Evolutionary conservation across 2,888 invertebrate genomes (phyloP).

Genomic region (Drosophila flavopinicola): DNA sequence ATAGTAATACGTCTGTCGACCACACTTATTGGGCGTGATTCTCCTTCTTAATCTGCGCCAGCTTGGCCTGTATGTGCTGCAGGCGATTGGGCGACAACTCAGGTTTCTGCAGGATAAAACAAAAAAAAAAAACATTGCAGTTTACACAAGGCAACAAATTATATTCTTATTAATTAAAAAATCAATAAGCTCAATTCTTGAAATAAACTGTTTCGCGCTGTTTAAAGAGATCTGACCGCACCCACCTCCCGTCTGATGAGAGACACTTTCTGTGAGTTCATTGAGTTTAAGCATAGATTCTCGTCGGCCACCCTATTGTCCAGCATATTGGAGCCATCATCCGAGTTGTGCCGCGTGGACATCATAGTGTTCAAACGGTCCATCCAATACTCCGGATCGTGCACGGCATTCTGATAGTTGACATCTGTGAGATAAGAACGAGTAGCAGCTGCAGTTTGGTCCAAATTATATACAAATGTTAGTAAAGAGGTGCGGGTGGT

Average conservation of each 20-base stretch:
- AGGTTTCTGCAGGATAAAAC: conserved; percentile 71
- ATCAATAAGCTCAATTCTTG: background rate
- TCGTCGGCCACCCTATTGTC: conserved; percentile 84
- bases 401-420: conserved; percentile 67
- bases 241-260: conserved; percentile 83
- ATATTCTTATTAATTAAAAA: background rate
- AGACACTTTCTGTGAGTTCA: conserved; percentile 82
- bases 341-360: conserved; percentile 69
- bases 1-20: conserved; percentile 31
- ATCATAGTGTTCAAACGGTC: conserved; percentile 82
- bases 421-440: conserved; percentile 79
- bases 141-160: background rate
- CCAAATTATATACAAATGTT: conserved; percentile 36
- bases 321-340: conserved; percentile 76
- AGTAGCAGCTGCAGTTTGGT: conserved; percentile 65
- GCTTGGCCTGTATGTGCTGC: conserved; percentile 84
- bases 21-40: conserved; percentile 74
- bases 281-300: conserved; percentile 83
- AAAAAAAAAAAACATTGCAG: conserved; percentile 11
- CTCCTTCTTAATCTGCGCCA: conserved; percentile 84
- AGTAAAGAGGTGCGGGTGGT: conserved; percentile 51
- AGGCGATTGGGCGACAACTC: conserved; percentile 84
- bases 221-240: conserved; percentile 6
- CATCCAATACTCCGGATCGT: conserved; percentile 84
- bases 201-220: background rate